Evolutionary conservation across 2,113 vertebrate genomes (phyloP).

Genomic region (Coracopsis vasa): DNA sequence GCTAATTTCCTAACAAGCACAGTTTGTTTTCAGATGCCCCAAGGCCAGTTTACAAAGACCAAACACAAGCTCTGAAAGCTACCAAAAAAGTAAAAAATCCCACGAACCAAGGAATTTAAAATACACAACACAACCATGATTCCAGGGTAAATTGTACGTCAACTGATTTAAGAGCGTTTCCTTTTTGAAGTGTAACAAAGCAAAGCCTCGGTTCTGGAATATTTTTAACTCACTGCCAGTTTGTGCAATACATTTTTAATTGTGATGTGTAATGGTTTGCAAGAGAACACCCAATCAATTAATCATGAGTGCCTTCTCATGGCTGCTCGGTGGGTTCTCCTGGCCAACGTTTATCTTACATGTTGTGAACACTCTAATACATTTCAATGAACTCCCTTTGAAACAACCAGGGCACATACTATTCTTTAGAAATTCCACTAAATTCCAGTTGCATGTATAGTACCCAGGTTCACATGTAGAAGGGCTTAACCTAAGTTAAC

Average conservation of each 20-base stretch:
- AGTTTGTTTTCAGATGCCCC: slow-evolving; percentile 79
- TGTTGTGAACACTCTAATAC: slow-evolving; percentile 51
- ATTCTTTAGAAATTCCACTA: slow-evolving; percentile 56
- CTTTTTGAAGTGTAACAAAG: slow-evolving; percentile 28
- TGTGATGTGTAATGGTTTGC: slow-evolving; percentile 75
- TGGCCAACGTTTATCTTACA: slow-evolving; percentile 47
- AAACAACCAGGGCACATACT: slow-evolving; percentile 54
- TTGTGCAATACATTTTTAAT: slow-evolving; percentile 81
- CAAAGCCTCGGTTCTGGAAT: slow-evolving; percentile 14
- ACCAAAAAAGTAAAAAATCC: background rate
- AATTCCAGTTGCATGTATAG: slow-evolving; percentile 35
- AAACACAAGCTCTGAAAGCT: slow-evolving; percentile 65
- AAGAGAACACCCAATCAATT: slow-evolving; percentile 82
- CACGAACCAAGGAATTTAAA: slow-evolving; percentile 52
- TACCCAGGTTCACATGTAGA: slow-evolving; percentile 29
- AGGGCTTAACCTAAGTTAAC: background rate
- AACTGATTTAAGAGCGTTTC: slow-evolving; percentile 21
- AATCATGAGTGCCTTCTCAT: slow-evolving; percentile 77
- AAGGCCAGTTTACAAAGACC: slow-evolving; percentile 74
- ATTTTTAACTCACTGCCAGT: slow-evolving; percentile 68
- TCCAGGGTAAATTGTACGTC: background rate
- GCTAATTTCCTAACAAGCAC: slow-evolving; percentile 77
- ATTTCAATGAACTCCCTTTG: slow-evolving; percentile 44
- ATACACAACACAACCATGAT: slow-evolving; percentile 2
- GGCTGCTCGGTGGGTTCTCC: slow-evolving; percentile 58